Percentiles rank a stretch among this genome's conserved stretches.
phyloP scores from a whole-genome alignment of 2,113 vertebrate species.

The Podocnemis expansa region DNA sequence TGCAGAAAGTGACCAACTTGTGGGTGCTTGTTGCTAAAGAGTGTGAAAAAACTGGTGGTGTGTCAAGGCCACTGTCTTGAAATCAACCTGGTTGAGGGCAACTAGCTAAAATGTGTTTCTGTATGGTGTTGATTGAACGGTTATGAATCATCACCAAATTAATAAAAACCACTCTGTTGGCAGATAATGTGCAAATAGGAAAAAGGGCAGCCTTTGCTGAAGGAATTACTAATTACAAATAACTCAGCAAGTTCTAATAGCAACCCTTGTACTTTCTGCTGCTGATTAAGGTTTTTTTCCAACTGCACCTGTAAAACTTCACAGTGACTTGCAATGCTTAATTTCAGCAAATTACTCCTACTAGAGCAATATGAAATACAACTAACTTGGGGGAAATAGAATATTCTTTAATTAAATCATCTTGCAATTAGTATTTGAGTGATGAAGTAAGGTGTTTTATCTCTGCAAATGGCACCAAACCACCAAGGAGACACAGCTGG shows the following conservation, averaged over 20 bases:
- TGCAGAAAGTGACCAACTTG: not conserved
- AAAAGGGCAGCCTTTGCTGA: slow-evolving; percentile 61
- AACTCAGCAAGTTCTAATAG: slow-evolving; percentile 61
- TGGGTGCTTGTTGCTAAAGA: not conserved
- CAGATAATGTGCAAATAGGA: slow-evolving; percentile 60
- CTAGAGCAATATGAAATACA: slow-evolving; percentile 84
- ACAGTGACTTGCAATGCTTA: slow-evolving; percentile 42
- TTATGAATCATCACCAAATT: slow-evolving; percentile 63
- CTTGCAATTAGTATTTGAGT: slow-evolving; percentile 82
- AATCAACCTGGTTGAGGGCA: not conserved
- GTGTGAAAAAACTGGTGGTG: not conserved
- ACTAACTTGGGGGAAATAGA: slow-evolving; percentile 78
- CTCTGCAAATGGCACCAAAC: slow-evolving; percentile 49
- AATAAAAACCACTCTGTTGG: slow-evolving; percentile 35
- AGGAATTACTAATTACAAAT: slow-evolving; percentile 64
- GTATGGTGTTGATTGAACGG: slow-evolving; percentile 54
- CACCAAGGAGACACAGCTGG: not conserved
- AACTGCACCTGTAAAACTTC: slow-evolving; percentile 74
- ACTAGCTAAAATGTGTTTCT: slow-evolving; percentile 42
- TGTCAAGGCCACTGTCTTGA: not conserved
- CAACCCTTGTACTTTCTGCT: slow-evolving; percentile 38
- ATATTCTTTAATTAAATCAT: slow-evolving; percentile 84
- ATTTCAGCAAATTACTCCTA: slow-evolving; percentile 80
- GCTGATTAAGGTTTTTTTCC: slow-evolving; percentile 42
- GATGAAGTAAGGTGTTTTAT: slow-evolving; percentile 76